Conservation (phyloP, 2,797 vertebrate genomes). For the Danio jaintianensis region DNA sequence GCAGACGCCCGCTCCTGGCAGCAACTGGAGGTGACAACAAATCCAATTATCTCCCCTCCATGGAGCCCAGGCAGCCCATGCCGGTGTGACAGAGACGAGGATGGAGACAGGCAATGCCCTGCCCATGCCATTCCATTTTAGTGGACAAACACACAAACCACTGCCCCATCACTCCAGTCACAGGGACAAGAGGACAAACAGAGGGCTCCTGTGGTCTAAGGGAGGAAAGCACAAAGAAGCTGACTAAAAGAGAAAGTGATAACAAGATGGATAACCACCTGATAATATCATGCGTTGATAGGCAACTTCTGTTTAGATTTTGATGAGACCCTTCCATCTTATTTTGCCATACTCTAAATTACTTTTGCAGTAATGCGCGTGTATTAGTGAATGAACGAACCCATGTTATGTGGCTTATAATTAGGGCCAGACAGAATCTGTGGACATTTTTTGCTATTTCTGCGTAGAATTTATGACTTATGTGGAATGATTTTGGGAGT, state of each 20-base stretch:
- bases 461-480: no score
- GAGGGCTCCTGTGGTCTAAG: conserved; percentile 42
- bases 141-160: conserved; percentile 36
- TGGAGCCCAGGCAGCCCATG: conserved; percentile 80
- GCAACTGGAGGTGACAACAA: conserved; percentile 98
- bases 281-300: no score
- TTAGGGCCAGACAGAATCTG: no score
- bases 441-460: no score
- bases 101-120: conserved; percentile 63
- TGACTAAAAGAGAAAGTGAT: not conserved
- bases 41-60: conserved; percentile 99
- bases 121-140: conserved; percentile 41
- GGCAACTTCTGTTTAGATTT: no score
- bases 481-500: no score
- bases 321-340: no score
- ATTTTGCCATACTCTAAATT: no score
- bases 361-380: no score
- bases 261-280: no score
- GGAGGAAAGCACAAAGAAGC: conserved; percentile 6
- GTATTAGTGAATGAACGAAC: no score
- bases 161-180: conserved; percentile 41
- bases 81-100: conserved; percentile 79
- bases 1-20: conserved; percentile 96
- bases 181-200: conserved; percentile 47
- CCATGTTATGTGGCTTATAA: no score